Percentiles rank a stretch among this genome's conserved stretches.
Conservation (phyloP, 2,888 invertebrate genomes). For the Pherbina coryleti region DNA sequence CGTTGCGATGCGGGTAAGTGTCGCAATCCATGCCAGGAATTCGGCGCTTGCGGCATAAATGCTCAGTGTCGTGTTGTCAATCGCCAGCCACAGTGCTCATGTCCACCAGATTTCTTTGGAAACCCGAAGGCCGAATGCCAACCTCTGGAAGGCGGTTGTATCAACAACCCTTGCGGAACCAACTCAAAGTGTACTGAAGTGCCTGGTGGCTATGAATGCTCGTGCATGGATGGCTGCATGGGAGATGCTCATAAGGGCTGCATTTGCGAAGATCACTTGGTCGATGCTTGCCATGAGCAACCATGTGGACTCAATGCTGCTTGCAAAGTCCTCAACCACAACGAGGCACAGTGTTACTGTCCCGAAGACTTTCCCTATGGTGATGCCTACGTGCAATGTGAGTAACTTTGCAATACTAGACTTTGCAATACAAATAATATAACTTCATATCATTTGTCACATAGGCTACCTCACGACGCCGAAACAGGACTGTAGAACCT, state of each 20-base stretch:
- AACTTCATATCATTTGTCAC: background rate
- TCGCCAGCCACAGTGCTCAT: conserved; percentile 81
- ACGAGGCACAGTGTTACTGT: conserved; percentile 85
- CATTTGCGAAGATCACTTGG: conserved; percentile 77
- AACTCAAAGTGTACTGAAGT: conserved; percentile 86
- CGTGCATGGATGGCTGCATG: conserved; percentile 82
- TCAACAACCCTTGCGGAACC: conserved; percentile 85
- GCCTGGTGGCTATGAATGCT: conserved; percentile 84
- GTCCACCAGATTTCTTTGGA: conserved; percentile 81
- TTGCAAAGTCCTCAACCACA: conserved; percentile 78
- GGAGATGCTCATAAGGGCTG: conserved; percentile 87
- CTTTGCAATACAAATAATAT: background rate
- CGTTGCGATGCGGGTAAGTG: conserved; percentile 82
- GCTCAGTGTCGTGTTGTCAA: conserved; percentile 86
- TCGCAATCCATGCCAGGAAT: conserved; percentile 84
- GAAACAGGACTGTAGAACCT: conserved; percentile 82
- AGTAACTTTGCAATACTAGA: conserved; percentile 70
- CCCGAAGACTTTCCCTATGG: conserved; percentile 85
- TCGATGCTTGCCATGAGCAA: conserved; percentile 83
- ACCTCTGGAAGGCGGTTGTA: conserved; percentile 78
- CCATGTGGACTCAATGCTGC: conserved; percentile 86
- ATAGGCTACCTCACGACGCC: conserved; percentile 66
- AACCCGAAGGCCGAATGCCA: conserved; percentile 79
- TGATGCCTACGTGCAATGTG: conserved; percentile 88
- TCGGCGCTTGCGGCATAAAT: conserved; percentile 84